Base-by-base conservation (phyloP, 2,797 vertebrate genomes). In the Naso thynnoides region DNA sequence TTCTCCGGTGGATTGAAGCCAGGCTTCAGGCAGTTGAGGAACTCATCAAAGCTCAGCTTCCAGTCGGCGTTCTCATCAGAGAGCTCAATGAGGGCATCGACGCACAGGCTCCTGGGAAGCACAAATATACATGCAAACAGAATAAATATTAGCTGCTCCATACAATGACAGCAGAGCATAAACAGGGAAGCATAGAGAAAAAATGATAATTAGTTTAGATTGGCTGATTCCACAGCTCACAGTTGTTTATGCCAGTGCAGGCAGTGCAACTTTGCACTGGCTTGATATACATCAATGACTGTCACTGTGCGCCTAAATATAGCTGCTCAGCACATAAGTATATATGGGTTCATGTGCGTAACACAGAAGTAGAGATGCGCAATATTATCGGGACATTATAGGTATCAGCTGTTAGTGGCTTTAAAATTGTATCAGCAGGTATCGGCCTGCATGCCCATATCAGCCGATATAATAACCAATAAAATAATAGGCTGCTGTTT, bases 61-160 rank as follows among this genome's bases (percentile, higher is more conserved):
- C 98, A 99, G 92, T 99, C 98, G 0, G 97, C 96, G n/a, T 99
- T 98, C 88, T 99, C 96, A 88, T 99, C 98, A 14, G 98, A 99
- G 54, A 99, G 95, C 86, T 99, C 98, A 21, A 99, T 98, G 80
- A 99, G 96, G 56, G 98, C 98, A 66, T 99, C 98, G 0, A 98
- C 94, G 53, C 98, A 99, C 77, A 99, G 96, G 87, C 97, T 97
- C 94, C 98, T 99, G 91, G 78, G 52, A 83, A 65, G 8, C 19
- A 76, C 62, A 80, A 31, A 74, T 29, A 72, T 7, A 38, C n/a
- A 80, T n/a, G 8, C 26, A 70, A 44, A 67, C 41, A 65, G 24
- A 57, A 52, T 57, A 64, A 63, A 50, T 39, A 70, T 50, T 8
- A 60, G 26, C 18, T 52, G 14, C 24, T 58, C 1, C 15, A 33